These are phyloP conservation scores for Channa argus DNA, from an alignment of 2,113 vertebrate species.

Conservation along the genomic window DNA sequence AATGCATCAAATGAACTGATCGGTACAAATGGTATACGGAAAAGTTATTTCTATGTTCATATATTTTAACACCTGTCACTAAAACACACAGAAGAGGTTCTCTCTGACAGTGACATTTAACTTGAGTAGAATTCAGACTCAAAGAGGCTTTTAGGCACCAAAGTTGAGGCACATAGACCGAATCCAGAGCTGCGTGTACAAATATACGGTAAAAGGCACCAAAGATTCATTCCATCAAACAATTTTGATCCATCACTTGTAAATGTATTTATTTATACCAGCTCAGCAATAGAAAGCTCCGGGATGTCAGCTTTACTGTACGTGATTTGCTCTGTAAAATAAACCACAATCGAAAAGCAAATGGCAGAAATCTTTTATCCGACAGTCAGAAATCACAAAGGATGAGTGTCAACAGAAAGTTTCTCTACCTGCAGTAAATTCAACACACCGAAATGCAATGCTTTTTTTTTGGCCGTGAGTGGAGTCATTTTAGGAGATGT, in stretches of 20 bases:
- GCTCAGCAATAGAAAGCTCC: background rate
- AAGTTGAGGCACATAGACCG: background rate
- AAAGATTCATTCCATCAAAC: background rate
- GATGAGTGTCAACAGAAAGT: too few relatives aligned
- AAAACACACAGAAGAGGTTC: background rate
- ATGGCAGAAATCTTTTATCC: background rate
- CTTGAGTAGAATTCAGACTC: background rate
- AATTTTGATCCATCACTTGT: background rate
- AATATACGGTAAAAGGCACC: background rate
- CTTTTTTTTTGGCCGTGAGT: too few relatives aligned
- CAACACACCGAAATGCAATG: too few relatives aligned
- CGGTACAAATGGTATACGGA: background rate
- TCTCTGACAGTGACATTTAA: background rate
- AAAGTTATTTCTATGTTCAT: slow-evolving; percentile 5
- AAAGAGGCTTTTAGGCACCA: slow-evolving; percentile 4
- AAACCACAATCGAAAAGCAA: background rate
- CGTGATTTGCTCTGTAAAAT: background rate
- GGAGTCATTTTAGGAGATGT: too few relatives aligned
- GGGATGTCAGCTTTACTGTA: too few relatives aligned
- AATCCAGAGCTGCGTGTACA: background rate
- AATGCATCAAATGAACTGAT: slow-evolving; percentile 2
- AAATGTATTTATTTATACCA: background rate
- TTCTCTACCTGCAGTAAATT: too few relatives aligned
- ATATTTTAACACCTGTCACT: slow-evolving; percentile 9
- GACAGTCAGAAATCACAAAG: too few relatives aligned